A percentile compares a stretch with the other conserved stretches of the same genome.
Evolutionary conservation across 2,888 invertebrate genomes (phyloP).

Genomic region (Scotopteryx bipunctaria): DNA sequence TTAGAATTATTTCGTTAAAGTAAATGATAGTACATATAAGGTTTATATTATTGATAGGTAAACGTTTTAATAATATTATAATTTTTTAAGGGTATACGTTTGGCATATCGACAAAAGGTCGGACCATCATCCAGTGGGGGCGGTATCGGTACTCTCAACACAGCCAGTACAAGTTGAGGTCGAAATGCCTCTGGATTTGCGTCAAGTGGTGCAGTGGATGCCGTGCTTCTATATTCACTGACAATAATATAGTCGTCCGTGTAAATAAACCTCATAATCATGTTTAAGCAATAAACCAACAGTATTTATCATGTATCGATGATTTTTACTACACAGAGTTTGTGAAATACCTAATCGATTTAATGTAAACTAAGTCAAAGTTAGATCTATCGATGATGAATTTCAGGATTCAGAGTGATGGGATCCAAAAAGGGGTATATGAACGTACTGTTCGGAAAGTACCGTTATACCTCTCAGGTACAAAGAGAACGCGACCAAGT

Average conservation of each 20-base stretch:
- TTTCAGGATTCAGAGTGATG: too few relatives aligned
- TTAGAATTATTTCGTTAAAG: too few relatives aligned
- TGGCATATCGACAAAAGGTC: neutral
- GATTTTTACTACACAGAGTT: too few relatives aligned
- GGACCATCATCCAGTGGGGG: constrained; percentile 37
- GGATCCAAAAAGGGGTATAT: neutral
- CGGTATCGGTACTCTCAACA: constrained; percentile 47
- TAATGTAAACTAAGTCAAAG: too few relatives aligned
- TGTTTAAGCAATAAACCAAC: too few relatives aligned
- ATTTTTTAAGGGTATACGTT: constrained; percentile 2
- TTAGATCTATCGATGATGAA: too few relatives aligned
- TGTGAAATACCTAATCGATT: too few relatives aligned
- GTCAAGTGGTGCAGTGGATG: constrained; percentile 33
- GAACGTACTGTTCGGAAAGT: neutral
- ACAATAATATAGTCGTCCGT: constrained; percentile 8
- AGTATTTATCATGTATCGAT: too few relatives aligned
- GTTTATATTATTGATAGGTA: too few relatives aligned
- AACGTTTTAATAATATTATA: too few relatives aligned
- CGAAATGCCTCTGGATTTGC: constrained; percentile 50
- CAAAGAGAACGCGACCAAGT: neutral
- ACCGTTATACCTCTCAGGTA: neutral
- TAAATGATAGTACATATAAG: too few relatives aligned
- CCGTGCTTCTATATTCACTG: constrained; percentile 6
- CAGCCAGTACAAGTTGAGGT: constrained; percentile 30
- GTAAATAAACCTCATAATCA: constrained; percentile 44